phyloP scores from a whole-genome alignment of 2,888 invertebrate genomes.

The Nowickia ferox region DNA sequence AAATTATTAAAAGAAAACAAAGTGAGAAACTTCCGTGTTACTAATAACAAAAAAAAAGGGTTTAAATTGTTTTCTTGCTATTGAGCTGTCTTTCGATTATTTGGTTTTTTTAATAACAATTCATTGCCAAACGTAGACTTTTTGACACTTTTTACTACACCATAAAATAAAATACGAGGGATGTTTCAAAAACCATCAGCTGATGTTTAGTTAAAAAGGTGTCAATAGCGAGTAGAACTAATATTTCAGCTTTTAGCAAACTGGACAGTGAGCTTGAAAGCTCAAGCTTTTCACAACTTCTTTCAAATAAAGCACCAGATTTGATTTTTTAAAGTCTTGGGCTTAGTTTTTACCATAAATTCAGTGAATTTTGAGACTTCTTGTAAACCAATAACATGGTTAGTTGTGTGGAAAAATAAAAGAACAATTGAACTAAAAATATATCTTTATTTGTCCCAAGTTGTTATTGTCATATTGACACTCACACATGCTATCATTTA shows the following conservation, averaged over 20 bases:
- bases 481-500: not conserved
- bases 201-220: too few relatives aligned
- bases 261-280: too few relatives aligned
- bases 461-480: conserved; percentile 17
- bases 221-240: too few relatives aligned
- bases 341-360: not conserved
- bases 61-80: not conserved
- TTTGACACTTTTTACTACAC: conserved; percentile 15
- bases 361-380: not conserved
- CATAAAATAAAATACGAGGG: not conserved
- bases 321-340: too few relatives aligned
- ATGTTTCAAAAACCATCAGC: not conserved
- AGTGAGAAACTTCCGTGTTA: too few relatives aligned
- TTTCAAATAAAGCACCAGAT: too few relatives aligned
- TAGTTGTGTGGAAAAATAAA: conserved; percentile 60
- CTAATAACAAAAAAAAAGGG: too few relatives aligned
- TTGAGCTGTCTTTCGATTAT: too few relatives aligned
- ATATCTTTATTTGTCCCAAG: conserved; percentile 45
- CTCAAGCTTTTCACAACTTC: too few relatives aligned
- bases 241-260: too few relatives aligned
- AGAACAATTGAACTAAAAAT: conserved; percentile 48
- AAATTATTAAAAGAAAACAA: conserved; percentile 3
- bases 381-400: conserved; percentile 51
- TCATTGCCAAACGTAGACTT: conserved; percentile 34
- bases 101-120: not conserved